Evolutionary conservation across 2,888 invertebrate genomes (phyloP), one percentile per base, ranked within the genome.

Genomic region (Himalopsyche anomala): DNA sequence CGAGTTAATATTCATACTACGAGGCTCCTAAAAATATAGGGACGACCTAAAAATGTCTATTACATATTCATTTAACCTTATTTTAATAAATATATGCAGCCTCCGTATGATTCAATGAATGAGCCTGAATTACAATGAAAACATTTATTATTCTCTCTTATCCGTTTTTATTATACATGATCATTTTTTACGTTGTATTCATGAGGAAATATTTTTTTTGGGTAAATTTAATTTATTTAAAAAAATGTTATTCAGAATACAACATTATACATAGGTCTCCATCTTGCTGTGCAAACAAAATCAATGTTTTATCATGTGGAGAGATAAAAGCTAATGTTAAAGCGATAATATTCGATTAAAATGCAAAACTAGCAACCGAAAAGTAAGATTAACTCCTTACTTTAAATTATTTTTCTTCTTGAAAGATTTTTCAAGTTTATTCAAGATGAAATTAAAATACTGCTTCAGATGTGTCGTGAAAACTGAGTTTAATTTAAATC

Each of bases 31-130:
- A 74, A 74, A 74, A 74, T 74, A 74, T 74, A 74, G 74, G 74
- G 74, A 74, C 74, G 74, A 36, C 74, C 74, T 36, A 36, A 74
- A 74, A 74, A 74, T 74, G 74, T 74, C 74, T 74, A 74, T 74
- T 74, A 74, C 74, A 36, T 74, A 74, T 74, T 74, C 74, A 74
- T 74, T 74, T 74, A 74, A 74, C 74, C 74, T 74, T 74, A 74
- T 74, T 74, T 74, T 74, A 74, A 74, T 74, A 74, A 74, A 74
- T 74, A 74, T 74, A 74, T 74, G 74, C 74, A 74, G 74, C 19
- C 19, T 36, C 74, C 36, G 74, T 74, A 74, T 74, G 74, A 74
- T 74, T 74, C 74, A 74, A 74, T 74, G 74, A 74, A 74, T 74
- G 36, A 28, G 74, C 15, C 74, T 36, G 74, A 74, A 74, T 74